Percentiles rank a stretch among this genome's conserved stretches.
phyloP scores from a whole-genome alignment of 1,140 invertebrate species.

The Drosophila lini region DNA sequence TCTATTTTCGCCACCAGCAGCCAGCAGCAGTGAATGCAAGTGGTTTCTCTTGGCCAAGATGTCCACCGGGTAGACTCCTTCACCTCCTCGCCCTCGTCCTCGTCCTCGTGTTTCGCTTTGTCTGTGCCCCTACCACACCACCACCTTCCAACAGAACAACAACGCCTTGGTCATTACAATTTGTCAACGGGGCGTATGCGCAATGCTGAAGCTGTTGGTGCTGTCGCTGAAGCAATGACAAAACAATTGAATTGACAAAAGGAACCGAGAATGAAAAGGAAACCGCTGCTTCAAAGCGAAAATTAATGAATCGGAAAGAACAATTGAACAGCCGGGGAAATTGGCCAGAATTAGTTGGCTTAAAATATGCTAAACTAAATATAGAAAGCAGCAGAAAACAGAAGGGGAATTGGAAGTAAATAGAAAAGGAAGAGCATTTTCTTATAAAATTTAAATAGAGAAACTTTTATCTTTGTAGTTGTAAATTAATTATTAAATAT shows the following conservation, averaged over 20 bases:
- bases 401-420: neutral
- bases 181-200: slow-evolving; percentile 65
- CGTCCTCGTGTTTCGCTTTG: neutral
- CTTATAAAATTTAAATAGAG: neutral
- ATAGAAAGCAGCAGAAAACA: slow-evolving; percentile 11
- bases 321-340: slow-evolving; percentile 35
- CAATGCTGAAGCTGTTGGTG: slow-evolving; percentile 37
- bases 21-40: slow-evolving; percentile 63
- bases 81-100: slow-evolving; percentile 5
- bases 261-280: slow-evolving; percentile 49
- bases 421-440: neutral
- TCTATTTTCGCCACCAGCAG: slow-evolving; percentile 62
- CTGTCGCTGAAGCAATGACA: slow-evolving; percentile 21
- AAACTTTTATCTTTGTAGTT: no score
- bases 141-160: neutral
- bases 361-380: slow-evolving; percentile 25
- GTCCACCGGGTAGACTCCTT: slow-evolving; percentile 17
- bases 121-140: neutral
- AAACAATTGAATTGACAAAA: slow-evolving; percentile 47
- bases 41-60: slow-evolving; percentile 56
- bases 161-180: slow-evolving; percentile 55
- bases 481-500: no score
- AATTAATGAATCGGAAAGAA: slow-evolving; percentile 45
- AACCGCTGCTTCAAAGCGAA: slow-evolving; percentile 45
- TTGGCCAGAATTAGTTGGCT: slow-evolving; percentile 33